Evolutionary conservation across 35 echinoderm and acorn worm species (phyloP).

Genomic region (Ophiothrix spiculata): DNA sequence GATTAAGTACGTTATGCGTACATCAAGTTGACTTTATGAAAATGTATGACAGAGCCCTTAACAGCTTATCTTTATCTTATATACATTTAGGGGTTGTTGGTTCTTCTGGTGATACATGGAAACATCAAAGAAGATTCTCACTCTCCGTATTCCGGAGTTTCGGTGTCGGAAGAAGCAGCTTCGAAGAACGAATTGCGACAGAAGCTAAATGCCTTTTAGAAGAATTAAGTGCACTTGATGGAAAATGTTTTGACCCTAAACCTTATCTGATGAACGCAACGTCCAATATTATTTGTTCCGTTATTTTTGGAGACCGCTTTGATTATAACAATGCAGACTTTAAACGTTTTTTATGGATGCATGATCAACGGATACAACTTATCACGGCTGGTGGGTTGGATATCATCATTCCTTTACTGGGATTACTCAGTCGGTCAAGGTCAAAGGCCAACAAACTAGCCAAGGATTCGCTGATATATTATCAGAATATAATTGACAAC

Average conservation of each 20-base stretch:
- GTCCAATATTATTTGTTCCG: conserved; percentile 26
- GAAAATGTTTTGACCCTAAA: conserved; percentile 35
- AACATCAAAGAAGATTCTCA: conserved; percentile 56
- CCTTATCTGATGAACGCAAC: conserved; percentile 46
- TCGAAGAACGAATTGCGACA: conserved; percentile 40
- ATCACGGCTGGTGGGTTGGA: not conserved
- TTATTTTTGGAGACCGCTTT: not conserved
- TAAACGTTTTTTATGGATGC: not conserved
- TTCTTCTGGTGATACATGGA: conserved; percentile 35
- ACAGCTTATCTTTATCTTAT: no score
- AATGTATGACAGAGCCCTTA: no score
- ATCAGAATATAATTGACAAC: not conserved
- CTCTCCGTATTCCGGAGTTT: conserved; percentile 61
- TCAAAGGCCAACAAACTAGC: not conserved
- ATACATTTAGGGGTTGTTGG: conserved; percentile 7
- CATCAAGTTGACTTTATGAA: no score
- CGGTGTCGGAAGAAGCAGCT: conserved; percentile 57
- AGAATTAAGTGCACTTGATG: conserved; percentile 5
- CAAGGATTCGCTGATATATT: not conserved
- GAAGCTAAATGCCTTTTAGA: conserved; percentile 38
- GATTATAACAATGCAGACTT: conserved; percentile 7
- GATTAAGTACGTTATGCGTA: no score
- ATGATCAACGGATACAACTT: not conserved
- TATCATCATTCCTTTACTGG: not conserved
- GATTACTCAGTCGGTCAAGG: not conserved